Evolutionary conservation across 2,888 invertebrate genomes (phyloP).

Genomic region (Cosmia pyralina): DNA sequence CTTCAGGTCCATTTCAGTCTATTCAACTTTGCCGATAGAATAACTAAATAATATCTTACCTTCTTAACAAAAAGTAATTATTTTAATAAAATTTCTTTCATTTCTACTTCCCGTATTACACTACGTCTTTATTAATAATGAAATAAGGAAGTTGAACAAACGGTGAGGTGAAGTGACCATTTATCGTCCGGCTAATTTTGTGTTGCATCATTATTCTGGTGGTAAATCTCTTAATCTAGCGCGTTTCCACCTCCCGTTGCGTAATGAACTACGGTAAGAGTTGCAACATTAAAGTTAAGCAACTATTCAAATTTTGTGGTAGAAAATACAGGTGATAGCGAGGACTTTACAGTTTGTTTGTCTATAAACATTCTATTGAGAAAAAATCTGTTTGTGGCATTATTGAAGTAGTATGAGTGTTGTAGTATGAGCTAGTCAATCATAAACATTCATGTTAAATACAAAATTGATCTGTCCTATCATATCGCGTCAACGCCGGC

Average conservation of each 20-base stretch:
- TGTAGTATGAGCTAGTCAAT: too few species aligned
- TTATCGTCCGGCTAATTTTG: slow-evolving; percentile 55
- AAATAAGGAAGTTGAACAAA: slow-evolving; percentile 35
- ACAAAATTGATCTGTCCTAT: too few species aligned
- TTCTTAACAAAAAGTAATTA: too few species aligned
- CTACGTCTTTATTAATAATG: slow-evolving; percentile 3
- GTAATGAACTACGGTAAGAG: slow-evolving; percentile 62
- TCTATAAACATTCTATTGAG: too few species aligned
- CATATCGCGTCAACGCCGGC: too few species aligned
- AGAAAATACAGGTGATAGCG: slow-evolving; percentile 54
- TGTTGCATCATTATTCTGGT: slow-evolving; percentile 56
- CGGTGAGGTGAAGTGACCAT: slow-evolving; percentile 45
- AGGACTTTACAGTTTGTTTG: too few species aligned
- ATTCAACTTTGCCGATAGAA: not conserved
- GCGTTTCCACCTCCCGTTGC: slow-evolving; percentile 64
- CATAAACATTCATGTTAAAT: too few species aligned
- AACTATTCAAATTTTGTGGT: slow-evolving; percentile 53
- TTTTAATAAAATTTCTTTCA: slow-evolving; percentile 2
- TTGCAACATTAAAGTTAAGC: slow-evolving; percentile 70
- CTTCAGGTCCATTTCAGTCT: not conserved
- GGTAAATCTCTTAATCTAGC: slow-evolving; percentile 57
- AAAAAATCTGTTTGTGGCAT: too few species aligned
- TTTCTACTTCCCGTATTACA: slow-evolving; percentile 10
- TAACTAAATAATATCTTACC: too few species aligned
- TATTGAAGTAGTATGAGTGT: too few species aligned